Conservation (phyloP, 2,113 vertebrate species). For the Petromus typicus region DNA sequence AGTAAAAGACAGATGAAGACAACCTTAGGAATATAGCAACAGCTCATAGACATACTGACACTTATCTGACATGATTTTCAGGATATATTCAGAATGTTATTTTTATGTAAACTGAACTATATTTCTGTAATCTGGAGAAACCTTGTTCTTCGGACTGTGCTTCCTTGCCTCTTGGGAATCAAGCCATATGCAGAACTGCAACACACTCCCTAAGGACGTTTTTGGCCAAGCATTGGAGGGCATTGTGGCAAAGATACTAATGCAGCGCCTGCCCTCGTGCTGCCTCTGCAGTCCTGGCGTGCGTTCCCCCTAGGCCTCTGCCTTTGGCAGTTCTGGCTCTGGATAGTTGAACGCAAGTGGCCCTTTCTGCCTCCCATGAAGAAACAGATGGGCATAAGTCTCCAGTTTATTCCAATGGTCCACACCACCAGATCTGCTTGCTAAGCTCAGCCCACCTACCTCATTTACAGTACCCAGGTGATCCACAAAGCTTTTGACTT, state of each 20-base stretch:
- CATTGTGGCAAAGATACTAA: not conserved
- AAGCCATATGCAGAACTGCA: not conserved
- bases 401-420: not conserved
- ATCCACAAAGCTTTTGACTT: not conserved
- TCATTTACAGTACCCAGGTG: not conserved
- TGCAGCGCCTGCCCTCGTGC: not conserved
- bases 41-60: not conserved
- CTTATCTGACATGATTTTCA: not conserved
- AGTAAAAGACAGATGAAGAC: not conserved
- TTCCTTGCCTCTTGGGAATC: not conserved
- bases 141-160: not conserved
- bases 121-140: not conserved
- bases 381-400: not conserved
- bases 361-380: not conserved
- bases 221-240: not conserved
- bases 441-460: not conserved
- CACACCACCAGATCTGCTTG: not conserved
- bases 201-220: not conserved
- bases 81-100: not conserved
- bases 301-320: not conserved
- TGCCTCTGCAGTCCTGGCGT: not conserved
- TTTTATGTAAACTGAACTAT: conserved; percentile 26
- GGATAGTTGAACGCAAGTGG: accelerated
- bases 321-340: accelerated
- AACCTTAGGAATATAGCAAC: not conserved